These are phyloP conservation scores for Poecilia latipinna DNA, from an alignment of 2,113 vertebrate genomes.

Conservation along the genomic window DNA sequence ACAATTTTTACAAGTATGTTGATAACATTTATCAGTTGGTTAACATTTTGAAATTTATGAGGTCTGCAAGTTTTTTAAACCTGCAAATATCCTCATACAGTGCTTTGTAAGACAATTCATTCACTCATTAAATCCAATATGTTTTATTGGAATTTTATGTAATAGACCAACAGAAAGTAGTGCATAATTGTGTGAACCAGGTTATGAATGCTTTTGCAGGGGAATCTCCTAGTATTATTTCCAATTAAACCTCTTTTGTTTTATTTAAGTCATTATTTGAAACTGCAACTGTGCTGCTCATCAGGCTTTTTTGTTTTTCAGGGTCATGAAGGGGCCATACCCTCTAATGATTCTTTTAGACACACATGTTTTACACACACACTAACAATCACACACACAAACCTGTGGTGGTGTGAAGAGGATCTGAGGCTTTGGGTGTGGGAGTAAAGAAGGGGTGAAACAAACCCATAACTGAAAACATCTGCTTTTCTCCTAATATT, in stretches of 20 bases:
- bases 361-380: slow-evolving; percentile 15
- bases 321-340: slow-evolving; percentile 85
- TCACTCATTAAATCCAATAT: no score
- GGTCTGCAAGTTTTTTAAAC: no score
- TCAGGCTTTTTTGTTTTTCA: slow-evolving; percentile 64
- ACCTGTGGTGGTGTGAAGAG: slow-evolving; percentile 53
- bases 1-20: background rate
- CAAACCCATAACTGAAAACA: slow-evolving; percentile 88
- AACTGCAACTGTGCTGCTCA: slow-evolving; percentile 75
- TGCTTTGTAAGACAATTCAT: no score
- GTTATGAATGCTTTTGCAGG: no score
- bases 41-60: background rate
- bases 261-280: slow-evolving; percentile 3
- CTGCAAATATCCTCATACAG: no score
- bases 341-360: slow-evolving; percentile 59
- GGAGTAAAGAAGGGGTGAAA: slow-evolving; percentile 71
- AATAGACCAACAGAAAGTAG: no score
- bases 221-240: background rate
- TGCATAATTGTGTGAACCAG: no score
- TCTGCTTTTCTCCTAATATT: slow-evolving; percentile 86
- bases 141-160: no score
- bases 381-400: slow-evolving; percentile 19
- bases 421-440: slow-evolving; percentile 84
- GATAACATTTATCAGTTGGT: background rate
- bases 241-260: background rate